Evolutionary conservation across 2,888 invertebrate genomes (phyloP), one percentile per base, ranked within the genome.

Genomic region (Polymixis flavicincta): DNA sequence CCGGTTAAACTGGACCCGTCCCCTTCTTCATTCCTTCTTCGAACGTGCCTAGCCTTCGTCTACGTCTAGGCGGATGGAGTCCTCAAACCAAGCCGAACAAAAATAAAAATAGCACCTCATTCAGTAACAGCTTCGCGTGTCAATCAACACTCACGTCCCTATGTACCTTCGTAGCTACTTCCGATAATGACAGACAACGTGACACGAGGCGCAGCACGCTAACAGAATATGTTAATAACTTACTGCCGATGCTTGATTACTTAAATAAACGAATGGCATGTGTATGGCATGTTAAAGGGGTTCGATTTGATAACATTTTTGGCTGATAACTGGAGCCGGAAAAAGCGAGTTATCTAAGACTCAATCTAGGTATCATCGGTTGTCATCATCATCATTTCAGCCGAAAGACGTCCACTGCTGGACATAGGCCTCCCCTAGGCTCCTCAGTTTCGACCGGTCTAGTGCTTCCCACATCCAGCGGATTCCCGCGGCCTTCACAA

Each of bases 141-240:
- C 74, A 73, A 80, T 83, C 78, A 77, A 32, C 79, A 60, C 57
- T 48, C 61, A 48, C 82, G 68, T 66, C 28, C 19, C 17, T 48
- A 52, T 19, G 37, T 37, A 37, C 37, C 37, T 37, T 5, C 37
- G 37, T 63, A 67, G 13, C 22, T 71, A 77, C 79, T 80, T 82
- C 79, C 79, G 64, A 82, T 80, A 80, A 79, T 79, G 83, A 61
- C 61, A 32, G 59, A 28, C 79, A 28, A 66, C 83, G 79, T 82
- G 79, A 82, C 83, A 80, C 70, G 82, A 8, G 64, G 63, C 42
- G 32, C 25, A 28, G 9, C 55, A 82, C 79, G 79, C 63, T 19
- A n/a, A 57, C 72, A 28, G 80, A 72, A 80, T 83, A 59, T 42
- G 50, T 79, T 76, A 80, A 71, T 61, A 55, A 25, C 48, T 81